These are phyloP conservation scores for Lycia hirtaria DNA, from an alignment of 2,888 invertebrate species.

Conservation along the genomic window DNA sequence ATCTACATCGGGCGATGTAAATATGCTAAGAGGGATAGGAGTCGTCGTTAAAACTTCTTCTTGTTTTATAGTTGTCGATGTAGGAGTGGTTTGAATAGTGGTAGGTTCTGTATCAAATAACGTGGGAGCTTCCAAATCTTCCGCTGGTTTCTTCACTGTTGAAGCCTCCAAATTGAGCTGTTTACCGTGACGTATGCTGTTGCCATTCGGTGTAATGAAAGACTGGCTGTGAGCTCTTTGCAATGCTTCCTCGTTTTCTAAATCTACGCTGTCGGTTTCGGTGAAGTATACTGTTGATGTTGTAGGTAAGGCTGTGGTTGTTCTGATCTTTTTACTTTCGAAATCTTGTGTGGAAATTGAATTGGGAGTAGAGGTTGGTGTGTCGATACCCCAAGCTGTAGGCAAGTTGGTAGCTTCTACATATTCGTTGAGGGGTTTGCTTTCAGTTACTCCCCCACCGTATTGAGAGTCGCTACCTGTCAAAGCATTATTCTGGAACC, in stretches of 20 bases:
- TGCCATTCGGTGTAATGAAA: conserved; percentile 86
- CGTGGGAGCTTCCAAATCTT: conserved; percentile 76
- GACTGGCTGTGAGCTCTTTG: conserved; percentile 90
- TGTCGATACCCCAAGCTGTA: conserved; percentile 75
- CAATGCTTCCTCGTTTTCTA: conserved; percentile 87
- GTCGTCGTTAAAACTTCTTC: conserved; percentile 61
- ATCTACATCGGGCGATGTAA: conserved; percentile 72
- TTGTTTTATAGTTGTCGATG: conserved; percentile 60
- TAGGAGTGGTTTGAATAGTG: conserved; percentile 60
- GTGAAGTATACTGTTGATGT: conserved; percentile 71
- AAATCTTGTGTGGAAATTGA: conserved; percentile 65
- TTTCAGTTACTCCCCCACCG: conserved; percentile 72
- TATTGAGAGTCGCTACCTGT: conserved; percentile 69
- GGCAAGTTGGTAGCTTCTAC: conserved; percentile 76
- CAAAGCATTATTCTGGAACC: conserved; percentile 77
- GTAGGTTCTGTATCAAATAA: conserved; percentile 60
- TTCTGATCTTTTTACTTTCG: conserved; percentile 73
- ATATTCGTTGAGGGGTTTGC: conserved; percentile 78
- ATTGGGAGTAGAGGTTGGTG: conserved; percentile 58
- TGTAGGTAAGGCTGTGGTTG: conserved; percentile 58
- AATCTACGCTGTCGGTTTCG: conserved; percentile 72
- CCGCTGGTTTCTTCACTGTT: conserved; percentile 66
- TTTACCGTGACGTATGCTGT: conserved; percentile 73
- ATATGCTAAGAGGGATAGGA: conserved; percentile 60
- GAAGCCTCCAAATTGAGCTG: conserved; percentile 63